A percentile compares a stretch with the other conserved stretches of the same genome.
phyloP scores from a whole-genome alignment of 2,888 invertebrate genomes.

The Chloroclysta siterata region DNA sequence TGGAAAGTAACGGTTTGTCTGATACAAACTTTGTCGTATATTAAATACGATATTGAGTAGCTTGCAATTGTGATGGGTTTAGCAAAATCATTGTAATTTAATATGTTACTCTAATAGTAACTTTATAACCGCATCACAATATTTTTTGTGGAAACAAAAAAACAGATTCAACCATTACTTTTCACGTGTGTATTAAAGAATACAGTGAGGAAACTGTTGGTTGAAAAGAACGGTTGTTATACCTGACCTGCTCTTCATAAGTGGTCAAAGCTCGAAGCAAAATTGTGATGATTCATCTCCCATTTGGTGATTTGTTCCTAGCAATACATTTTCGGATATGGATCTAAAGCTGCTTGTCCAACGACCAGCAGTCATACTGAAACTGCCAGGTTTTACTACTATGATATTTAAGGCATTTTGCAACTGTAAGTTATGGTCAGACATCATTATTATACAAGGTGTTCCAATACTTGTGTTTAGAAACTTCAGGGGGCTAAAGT shows the following conservation, averaged over 20 bases:
- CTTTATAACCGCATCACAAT: slow-evolving; percentile 14
- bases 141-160: slow-evolving; percentile 10
- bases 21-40: neutral
- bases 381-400: slow-evolving; percentile 21
- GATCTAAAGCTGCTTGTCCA: slow-evolving; percentile 15
- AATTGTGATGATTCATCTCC: slow-evolving; percentile 31
- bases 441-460: slow-evolving; percentile 24
- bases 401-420: slow-evolving; percentile 24
- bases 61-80: slow-evolving; percentile 16
- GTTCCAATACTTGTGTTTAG: no score
- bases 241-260: slow-evolving; percentile 14
- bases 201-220: neutral
- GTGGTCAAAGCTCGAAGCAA: slow-evolving; percentile 28
- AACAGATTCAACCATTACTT: slow-evolving; percentile 15
- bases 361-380: slow-evolving; percentile 4
- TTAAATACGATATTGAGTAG: neutral
- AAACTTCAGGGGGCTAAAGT: no score
- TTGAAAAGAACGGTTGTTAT: slow-evolving; percentile 14
- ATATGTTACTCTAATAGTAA: slow-evolving; percentile 20
- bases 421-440: slow-evolving; percentile 32
- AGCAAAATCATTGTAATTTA: slow-evolving; percentile 8
- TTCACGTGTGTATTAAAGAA: slow-evolving; percentile 1
- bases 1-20: slow-evolving; percentile 21
- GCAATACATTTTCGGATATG: slow-evolving; percentile 16
- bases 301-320: slow-evolving; percentile 38